Percentiles rank a stretch among this genome's conserved stretches.
These are phyloP conservation scores for Drosophila serrata DNA, from an alignment of 1,140 invertebrate genomes.

Conservation along the genomic window DNA sequence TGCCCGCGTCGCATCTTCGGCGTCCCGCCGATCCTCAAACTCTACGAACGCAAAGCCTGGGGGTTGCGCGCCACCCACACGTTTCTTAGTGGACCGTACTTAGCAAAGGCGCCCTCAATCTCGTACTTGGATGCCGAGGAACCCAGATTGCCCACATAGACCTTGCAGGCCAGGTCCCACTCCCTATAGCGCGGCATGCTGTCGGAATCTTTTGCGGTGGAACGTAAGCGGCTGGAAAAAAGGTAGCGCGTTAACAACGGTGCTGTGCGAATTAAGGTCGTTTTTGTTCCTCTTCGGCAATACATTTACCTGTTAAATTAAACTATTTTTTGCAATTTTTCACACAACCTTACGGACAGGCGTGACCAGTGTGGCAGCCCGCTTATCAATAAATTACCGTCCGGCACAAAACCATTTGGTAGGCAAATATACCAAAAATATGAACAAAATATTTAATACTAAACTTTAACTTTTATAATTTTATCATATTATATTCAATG, in stretches of 20 bases:
- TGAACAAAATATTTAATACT: not conserved
- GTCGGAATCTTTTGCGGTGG: not conserved
- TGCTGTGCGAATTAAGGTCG: too few relatives aligned
- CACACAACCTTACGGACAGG: not conserved
- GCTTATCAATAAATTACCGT: not conserved
- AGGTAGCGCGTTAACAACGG: not conserved
- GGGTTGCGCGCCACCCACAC: conserved; percentile 98
- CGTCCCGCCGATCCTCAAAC: conserved; percentile 98
- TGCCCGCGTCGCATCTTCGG: conserved; percentile 98
- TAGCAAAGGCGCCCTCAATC: conserved; percentile 96
- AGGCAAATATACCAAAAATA: not conserved
- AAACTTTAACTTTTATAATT: too few relatives aligned
- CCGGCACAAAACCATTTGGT: not conserved
- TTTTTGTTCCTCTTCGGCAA: too few relatives aligned
- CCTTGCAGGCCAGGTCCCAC: conserved; percentile 98
- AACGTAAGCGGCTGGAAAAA: conserved; percentile 5
- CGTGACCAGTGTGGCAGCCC: not conserved
- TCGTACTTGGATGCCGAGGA: conserved; percentile 96
- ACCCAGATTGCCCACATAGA: conserved; percentile 98
- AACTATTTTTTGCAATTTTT: conserved; percentile 3
- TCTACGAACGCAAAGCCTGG: conserved; percentile 99
- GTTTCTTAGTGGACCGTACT: conserved; percentile 97
- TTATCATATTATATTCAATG: not conserved
- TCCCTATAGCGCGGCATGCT: conserved; percentile 92
- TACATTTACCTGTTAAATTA: not conserved